Base-by-base conservation (phyloP, 2,797 vertebrate species). In the Rhinatrema bivittatum region DNA sequence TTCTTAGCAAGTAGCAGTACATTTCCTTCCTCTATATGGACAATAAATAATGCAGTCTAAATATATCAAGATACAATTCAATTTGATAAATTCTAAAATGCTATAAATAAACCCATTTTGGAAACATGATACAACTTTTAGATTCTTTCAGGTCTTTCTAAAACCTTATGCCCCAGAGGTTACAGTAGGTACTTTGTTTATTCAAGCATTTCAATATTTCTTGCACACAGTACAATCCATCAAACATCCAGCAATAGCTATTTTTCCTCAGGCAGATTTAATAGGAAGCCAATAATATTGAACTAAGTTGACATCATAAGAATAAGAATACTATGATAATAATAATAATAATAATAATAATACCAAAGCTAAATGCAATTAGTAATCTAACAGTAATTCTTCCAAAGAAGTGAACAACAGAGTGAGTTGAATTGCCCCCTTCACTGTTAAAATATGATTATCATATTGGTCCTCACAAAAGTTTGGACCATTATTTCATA, bases 81-180 rank as follows among this genome's bases (percentile, higher is more conserved):
- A n/a, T n/a, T n/a, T n/a, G n/a, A n/a, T n/a, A n/a, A n/a, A n/a
- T n/a, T n/a, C n/a, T n/a, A n/a, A n/a, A n/a, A n/a, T n/a, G n/a
- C n/a, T n/a, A n/a, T n/a, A n/a, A n/a, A n/a, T 42, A 42, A 34
- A 39, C n/a, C n/a, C 64, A 68, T 48, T 33, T 56, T 59, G 56
- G 59, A 55, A 54, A 61, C 61, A 32, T 42, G 25, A 31, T 37
- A 43, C n/a, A 57, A 64, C 25, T 39, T n/a, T 42, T 13, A 21
- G 62, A 48, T 17, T 39, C 48, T 59, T 24, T 53, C 44, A 56
- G 26, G 11, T 21, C 49, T 28, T 51, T 16, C 29, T 42, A 60
- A 51, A 64, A 72, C 52, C 60, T 58, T 63, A 48, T 59, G 72
- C 44, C 12, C 4, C 32, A 50, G 22, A 49, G 27, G 7, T 12